Evolutionary conservation across 2,888 invertebrate species (phyloP).

Genomic region (Hypomecis atomaria): DNA sequence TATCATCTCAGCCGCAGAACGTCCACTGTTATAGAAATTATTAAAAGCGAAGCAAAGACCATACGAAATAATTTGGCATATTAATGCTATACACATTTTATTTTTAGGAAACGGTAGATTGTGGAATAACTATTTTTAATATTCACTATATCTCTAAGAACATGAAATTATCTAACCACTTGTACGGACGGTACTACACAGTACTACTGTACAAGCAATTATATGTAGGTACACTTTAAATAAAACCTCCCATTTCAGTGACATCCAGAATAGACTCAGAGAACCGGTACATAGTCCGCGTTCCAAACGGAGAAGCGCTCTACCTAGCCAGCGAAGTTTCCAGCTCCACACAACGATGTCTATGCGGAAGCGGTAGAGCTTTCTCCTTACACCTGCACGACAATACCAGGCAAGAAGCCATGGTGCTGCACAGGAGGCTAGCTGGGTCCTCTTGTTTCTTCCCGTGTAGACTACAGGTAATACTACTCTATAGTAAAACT

Average conservation of each 20-base stretch:
- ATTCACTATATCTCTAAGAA: no score
- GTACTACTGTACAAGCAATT: no score
- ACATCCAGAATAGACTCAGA: conserved; percentile 86
- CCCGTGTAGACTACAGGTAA: conserved; percentile 89
- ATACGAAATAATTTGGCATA: no score
- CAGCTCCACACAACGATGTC: conserved; percentile 84
- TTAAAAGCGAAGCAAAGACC: no score
- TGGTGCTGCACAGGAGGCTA: conserved; percentile 88
- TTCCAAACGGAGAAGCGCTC: conserved; percentile 90
- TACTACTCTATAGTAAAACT: background rate
- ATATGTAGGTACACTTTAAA: conserved; percentile 19
- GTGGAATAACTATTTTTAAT: no score
- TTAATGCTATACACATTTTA: no score
- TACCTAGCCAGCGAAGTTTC: conserved; percentile 90
- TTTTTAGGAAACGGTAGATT: no score
- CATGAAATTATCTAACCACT: no score
- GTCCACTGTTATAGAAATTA: no score
- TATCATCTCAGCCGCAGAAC: no score
- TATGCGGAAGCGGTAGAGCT: conserved; percentile 89
- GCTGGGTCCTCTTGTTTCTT: conserved; percentile 89
- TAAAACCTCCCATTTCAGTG: conserved; percentile 67
- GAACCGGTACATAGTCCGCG: conserved; percentile 89
- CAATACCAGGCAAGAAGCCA: conserved; percentile 92
- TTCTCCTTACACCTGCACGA: conserved; percentile 93
- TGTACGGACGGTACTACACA: no score